Base-by-base conservation (phyloP, 1,140 invertebrate species). In the Eumaeus atala region DNA sequence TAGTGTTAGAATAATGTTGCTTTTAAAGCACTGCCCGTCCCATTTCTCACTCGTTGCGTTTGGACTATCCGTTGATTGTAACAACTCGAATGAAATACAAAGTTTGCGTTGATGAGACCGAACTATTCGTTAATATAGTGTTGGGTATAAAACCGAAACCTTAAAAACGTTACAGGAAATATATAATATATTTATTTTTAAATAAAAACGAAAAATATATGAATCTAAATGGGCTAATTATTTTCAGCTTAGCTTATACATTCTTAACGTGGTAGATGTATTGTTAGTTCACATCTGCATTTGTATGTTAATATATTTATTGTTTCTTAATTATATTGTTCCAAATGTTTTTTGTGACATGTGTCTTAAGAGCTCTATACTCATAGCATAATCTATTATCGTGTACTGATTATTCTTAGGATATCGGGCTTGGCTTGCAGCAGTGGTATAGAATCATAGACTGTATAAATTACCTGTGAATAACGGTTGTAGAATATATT, bases 381-480 rank as follows among this genome's bases (percentile, higher is more conserved):
- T 40, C 38, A 12, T 40, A 40, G 38, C 38, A 14, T 40, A 40
- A 40, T 40, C n/a, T 38, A 28, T 28, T 28, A 12, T 11, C 11
- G 38, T 40, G 38, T 40, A 40, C 38, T 40, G 38, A 40, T 40
- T 28, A 28, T 6, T 40, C 8, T 40, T 40, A 40, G 38, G n/a
- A 11, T 40, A 40, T 14, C 14, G 38, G 38, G 38, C 38, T 40
- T 40, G n/a, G 38, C 38, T 28, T 40, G 38, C 14, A n/a, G 36
- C 36, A 40, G 38, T 40, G 38, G 38, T 40, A 40, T 40, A 40
- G 38, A 40, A 40, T 14, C 71, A 74, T 72, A 77, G 75, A 79
- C 77, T 83, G 79, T 84, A 80, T 73, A 72, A 77, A 79, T 72
- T 71, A 75, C 71, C 70, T 67, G 67, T 74, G 73, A 67, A 64